Conservation (phyloP, 2,888 invertebrate genomes). For the Nineta flava region DNA sequence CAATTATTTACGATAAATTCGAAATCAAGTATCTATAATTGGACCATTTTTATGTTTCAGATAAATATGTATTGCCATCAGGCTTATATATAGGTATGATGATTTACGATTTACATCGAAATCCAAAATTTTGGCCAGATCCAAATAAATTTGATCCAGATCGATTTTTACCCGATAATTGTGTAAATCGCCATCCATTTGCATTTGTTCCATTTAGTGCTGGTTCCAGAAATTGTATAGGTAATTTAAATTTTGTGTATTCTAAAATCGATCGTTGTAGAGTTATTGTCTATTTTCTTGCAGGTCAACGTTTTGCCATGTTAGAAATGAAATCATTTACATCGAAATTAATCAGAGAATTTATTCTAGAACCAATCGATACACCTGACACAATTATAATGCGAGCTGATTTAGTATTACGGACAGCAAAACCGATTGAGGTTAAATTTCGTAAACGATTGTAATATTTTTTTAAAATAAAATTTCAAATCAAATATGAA, state of each 20-base stretch:
- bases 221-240: slow-evolving; percentile 5
- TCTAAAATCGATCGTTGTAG: background rate
- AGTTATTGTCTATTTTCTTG: slow-evolving; percentile 21
- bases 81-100: background rate
- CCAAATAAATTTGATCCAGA: slow-evolving; percentile 5
- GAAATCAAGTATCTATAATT: too few relatives aligned
- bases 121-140: slow-evolving; percentile 5
- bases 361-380: slow-evolving; percentile 28
- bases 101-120: slow-evolving; percentile 3
- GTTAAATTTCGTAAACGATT: background rate
- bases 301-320: slow-evolving; percentile 31
- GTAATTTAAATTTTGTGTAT: background rate
- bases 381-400: slow-evolving; percentile 26
- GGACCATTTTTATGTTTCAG: background rate
- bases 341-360: slow-evolving; percentile 32
- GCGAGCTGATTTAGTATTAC: slow-evolving; percentile 23
- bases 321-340: slow-evolving; percentile 16
- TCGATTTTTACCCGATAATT: slow-evolving; percentile 3
- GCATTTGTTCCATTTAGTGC: slow-evolving; percentile 5
- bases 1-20: too few relatives aligned
- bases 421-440: background rate
- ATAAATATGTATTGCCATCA: slow-evolving; percentile 14
- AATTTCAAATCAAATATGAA: too few relatives aligned
- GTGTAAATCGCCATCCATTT: slow-evolving; percentile 3
- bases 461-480: background rate